Percentiles rank a stretch among this genome's conserved stretches.
phyloP scores from a whole-genome alignment of 2,888 invertebrate genomes.

The Caenorhabditis becei region DNA sequence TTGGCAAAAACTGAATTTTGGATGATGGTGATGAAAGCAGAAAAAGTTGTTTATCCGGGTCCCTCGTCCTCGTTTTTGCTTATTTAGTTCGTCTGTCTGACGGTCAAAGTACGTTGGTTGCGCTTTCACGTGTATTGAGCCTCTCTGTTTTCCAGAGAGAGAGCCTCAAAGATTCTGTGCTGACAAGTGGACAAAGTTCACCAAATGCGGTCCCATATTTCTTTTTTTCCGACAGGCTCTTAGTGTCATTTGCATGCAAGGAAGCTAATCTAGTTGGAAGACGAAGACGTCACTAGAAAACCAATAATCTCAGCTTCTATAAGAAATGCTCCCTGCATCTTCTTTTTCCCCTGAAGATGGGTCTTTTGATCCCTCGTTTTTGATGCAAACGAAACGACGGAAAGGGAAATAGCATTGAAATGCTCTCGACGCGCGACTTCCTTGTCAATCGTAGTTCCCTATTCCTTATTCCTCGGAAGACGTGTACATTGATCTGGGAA shows the following conservation, averaged over 20 bases:
- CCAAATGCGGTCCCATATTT: background rate
- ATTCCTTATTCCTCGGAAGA: background rate
- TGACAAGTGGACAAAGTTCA: slow-evolving; percentile 31
- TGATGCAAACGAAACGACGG: background rate
- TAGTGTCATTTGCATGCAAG: slow-evolving; percentile 16
- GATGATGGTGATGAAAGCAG: slow-evolving; percentile 14
- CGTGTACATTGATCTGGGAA: slow-evolving; percentile 5
- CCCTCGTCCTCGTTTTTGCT: background rate
- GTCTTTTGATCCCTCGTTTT: slow-evolving; percentile 7
- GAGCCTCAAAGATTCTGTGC: slow-evolving; percentile 1
- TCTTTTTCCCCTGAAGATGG: background rate
- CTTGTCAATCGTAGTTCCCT: slow-evolving; percentile 1
- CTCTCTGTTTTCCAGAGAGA: slow-evolving; percentile 18
- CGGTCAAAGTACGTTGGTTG: slow-evolving; percentile 41
- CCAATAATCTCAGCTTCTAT: slow-evolving; percentile 12
- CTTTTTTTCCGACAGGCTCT: background rate
- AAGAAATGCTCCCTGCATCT: background rate
- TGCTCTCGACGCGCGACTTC: slow-evolving; percentile 10
- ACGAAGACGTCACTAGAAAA: slow-evolving; percentile 18
- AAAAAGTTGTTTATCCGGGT: slow-evolving; percentile 25
- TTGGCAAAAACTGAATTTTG: background rate
- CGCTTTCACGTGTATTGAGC: slow-evolving; percentile 34
- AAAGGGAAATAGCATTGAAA: slow-evolving; percentile 7
- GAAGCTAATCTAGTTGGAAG: slow-evolving; percentile 24
- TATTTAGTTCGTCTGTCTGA: slow-evolving; percentile 23